Base-by-base conservation (phyloP, 1,140 invertebrate genomes). In the Ostrea denselamellosa region DNA sequence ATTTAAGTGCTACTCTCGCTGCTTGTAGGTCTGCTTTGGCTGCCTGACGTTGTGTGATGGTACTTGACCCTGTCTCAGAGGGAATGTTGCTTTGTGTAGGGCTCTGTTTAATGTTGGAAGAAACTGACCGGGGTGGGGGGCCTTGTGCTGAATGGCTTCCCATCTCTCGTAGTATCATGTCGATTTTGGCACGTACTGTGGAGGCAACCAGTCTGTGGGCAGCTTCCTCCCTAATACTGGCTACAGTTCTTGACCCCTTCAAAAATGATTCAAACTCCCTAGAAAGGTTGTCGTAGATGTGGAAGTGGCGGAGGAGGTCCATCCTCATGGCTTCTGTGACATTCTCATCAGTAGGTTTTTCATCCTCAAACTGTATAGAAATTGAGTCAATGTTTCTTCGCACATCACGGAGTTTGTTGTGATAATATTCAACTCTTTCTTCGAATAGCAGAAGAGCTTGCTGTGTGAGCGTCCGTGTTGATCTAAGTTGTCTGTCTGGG, bases 341-440 rank as follows among this genome's bases (percentile, higher is more conserved):
- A 25, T 25, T 71, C 8, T 71, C 10, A 22, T 71, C 22, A 0
- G 65, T 71, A 9, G 22, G 65, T 9, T 12, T 10, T n/a, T 22
- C 65, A 25, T 71, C 65, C 22, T 71, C 22, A 71, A 71, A 71
- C 22, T 71, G 5, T 28, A 71, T 8, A 25, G 22, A 22, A 22
- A 71, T 22, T 28, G 22, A 25, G 8, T 71, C 65, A 68, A 68
- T 68, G 65, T 68, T n/a, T 68, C 65, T 68, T 68, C 65, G 17
- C 25, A 68, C 65, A 68, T 25, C 22, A 8, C 65, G 19, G 22
- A 68, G 65, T 25, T n/a, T 68, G 65, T 68, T 25, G 25, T 68
- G 17, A 68, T 68, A 68, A 10, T 68, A 10, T 9, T 68, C 65
- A 8, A 68, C 65, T 68, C n/a, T 68, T 9, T 68, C 65, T 10